A percentile compares a stretch with the other conserved stretches of the same genome.
These are phyloP conservation scores for Seladonia tumulorum DNA, from an alignment of 2,888 invertebrate genomes.

Conservation along the genomic window DNA sequence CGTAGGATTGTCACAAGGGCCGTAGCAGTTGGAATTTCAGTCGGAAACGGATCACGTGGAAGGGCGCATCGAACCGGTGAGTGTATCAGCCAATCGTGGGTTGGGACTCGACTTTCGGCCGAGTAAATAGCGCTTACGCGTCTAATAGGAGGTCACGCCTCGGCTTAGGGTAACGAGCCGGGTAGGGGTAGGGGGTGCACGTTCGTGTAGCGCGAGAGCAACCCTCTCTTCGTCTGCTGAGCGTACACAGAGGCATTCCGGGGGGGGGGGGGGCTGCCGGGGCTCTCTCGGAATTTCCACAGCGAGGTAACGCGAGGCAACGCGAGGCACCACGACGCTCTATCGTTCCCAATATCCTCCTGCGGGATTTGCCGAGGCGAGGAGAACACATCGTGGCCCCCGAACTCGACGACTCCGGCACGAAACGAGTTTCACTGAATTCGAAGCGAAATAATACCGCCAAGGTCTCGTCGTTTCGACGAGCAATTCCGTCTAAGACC, in stretches of 20 bases:
- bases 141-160: conserved; percentile 57
- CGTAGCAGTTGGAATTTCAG: background rate
- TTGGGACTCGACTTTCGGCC: conserved; percentile 36
- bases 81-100: conserved; percentile 26
- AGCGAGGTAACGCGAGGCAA: conserved; percentile 26
- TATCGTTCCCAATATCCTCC: conserved; percentile 54
- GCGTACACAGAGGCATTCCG: conserved; percentile 30
- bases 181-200: background rate
- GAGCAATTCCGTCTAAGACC: conserved; percentile 41
- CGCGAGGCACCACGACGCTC: conserved; percentile 12
- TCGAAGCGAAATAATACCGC: conserved; percentile 51
- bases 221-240: conserved; percentile 15
- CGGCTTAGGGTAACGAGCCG: conserved; percentile 58
- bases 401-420: conserved; percentile 50
- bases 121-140: conserved; percentile 59
- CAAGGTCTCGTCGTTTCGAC: conserved; percentile 38
- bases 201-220: background rate
- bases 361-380: conserved; percentile 54
- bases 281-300: conserved; percentile 39
- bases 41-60: background rate
- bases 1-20: background rate
- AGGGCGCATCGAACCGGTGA: background rate
- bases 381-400: conserved; percentile 18
- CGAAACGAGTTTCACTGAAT: conserved; percentile 67
- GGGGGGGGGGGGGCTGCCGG: background rate